Evolutionary conservation across 2,888 invertebrate genomes (phyloP).

Genomic region (Papilio elwesi): DNA sequence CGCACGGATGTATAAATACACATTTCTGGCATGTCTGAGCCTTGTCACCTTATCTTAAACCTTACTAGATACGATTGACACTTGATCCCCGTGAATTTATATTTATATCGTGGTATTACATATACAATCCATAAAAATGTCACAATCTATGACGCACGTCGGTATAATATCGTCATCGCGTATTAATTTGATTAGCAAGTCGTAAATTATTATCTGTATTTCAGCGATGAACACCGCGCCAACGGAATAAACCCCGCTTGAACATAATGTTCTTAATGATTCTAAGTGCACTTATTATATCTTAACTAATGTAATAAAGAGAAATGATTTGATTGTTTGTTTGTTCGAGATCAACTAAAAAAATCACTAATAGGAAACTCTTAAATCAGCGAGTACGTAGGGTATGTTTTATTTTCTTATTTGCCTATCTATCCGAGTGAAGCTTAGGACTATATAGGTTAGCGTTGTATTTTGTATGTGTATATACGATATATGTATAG

Average conservation of each 20-base stretch:
- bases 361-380: too few relatives aligned
- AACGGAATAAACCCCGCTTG: constrained; percentile 12
- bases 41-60: constrained; percentile 42
- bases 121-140: constrained; percentile 43
- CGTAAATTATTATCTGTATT: constrained; percentile 34
- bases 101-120: constrained; percentile 38
- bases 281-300: too few relatives aligned
- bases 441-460: too few relatives aligned
- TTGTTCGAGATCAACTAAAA: too few relatives aligned
- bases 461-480: too few relatives aligned
- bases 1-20: constrained; percentile 1
- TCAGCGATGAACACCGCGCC: constrained; percentile 16
- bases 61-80: constrained; percentile 35
- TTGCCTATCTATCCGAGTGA: too few relatives aligned
- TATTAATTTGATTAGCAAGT: constrained; percentile 41
- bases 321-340: too few relatives aligned
- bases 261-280: not conserved
- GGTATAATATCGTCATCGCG: constrained; percentile 32
- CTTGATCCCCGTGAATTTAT: constrained; percentile 38
- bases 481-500: too few relatives aligned
- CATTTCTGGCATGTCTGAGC: constrained; percentile 9
- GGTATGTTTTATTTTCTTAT: too few relatives aligned
- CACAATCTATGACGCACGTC: constrained; percentile 40
- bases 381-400: too few relatives aligned
- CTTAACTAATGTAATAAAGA: too few relatives aligned